Percentiles rank a stretch among this genome's conserved stretches.
Conservation (phyloP, 2,113 vertebrate species). For the Oophaga pumilio region DNA sequence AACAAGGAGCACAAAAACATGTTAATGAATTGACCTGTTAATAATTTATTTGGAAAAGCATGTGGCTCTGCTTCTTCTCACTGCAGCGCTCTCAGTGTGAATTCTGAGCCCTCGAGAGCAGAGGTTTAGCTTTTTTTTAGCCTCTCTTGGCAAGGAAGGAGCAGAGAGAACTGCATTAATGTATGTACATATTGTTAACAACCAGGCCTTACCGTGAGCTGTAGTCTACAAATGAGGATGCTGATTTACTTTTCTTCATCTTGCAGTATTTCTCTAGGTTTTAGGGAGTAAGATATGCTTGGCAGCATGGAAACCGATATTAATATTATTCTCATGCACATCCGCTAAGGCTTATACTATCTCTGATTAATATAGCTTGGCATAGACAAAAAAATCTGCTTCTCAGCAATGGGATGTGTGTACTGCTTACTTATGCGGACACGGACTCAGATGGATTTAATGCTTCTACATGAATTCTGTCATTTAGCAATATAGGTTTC, state of each 20-base stretch:
- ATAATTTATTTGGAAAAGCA: slow-evolving; percentile 49
- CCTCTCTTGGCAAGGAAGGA: slow-evolving; percentile 28
- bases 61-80: not conserved
- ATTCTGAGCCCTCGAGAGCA: slow-evolving; percentile 30
- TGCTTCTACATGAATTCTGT: not conserved
- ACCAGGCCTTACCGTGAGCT: not conserved
- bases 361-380: slow-evolving; percentile 18
- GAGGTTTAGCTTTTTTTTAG: slow-evolving; percentile 31
- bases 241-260: not conserved
- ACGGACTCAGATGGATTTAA: slow-evolving; percentile 58
- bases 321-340: not conserved
- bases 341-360: slow-evolving; percentile 3
- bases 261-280: slow-evolving; percentile 8
- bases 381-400: slow-evolving; percentile 11
- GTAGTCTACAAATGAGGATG: not conserved
- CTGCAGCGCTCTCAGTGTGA: slow-evolving; percentile 11
- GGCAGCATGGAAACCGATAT: not conserved
- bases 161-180: slow-evolving; percentile 24
- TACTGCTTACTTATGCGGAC: slow-evolving; percentile 56
- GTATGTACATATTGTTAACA: slow-evolving; percentile 47
- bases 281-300: not conserved
- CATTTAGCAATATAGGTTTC: slow-evolving; percentile 56
- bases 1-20: slow-evolving; percentile 43
- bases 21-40: slow-evolving; percentile 47
- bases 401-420: slow-evolving; percentile 25